Evolutionary conservation across 2,888 invertebrate species (phyloP), one percentile per base, ranked within the genome.

Genomic region (Eristalis pertinax): DNA sequence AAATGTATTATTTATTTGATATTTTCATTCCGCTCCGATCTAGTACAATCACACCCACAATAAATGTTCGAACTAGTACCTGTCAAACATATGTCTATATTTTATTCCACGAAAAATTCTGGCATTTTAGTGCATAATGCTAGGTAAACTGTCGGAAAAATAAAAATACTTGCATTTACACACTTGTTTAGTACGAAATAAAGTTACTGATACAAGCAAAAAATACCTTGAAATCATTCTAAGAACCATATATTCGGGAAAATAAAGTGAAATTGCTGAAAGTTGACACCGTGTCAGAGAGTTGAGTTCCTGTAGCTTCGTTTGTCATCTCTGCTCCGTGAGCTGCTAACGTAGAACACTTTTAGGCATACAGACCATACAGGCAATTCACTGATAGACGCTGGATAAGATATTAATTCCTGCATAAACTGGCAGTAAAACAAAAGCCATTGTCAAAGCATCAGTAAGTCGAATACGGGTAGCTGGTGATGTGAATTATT

Each of bases 111-210:
- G 50, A 70, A 62, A 43, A 68, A 60, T 80, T n/a, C n/a, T 26
- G 38, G 41, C 29, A 77, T 83, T 86, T 86, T 38, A 10, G 74
- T 86, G 86, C 86, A 86, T 86, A 86, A 78, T 82, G 83, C 70
- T 78, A 83, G 86, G 83, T 82, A 74, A 86, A 86, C 62, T 50
- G 68, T 35, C 19, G 60, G 4, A 64, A 76, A n/a, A 60, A 60
- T 60, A 60, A 26, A 72, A 62, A 70, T 60, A 68, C 11, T 50
- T 76, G 65, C 10, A 41, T 75, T 65, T n/a, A 32, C n/a, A n/a
- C n/a, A n/a, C 56, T 56, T 64, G 22, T n/a, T 60, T 79, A 65
- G 13, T 67, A n/a, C 32, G 19, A 62, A 65, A 56, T 2, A 38
- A 65, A 43, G 1, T 19, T n/a, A 5, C n/a, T 8, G 5, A n/a